These are phyloP conservation scores for Calameuta idolon DNA, from an alignment of 2,888 invertebrate species.

Conservation along the genomic window DNA sequence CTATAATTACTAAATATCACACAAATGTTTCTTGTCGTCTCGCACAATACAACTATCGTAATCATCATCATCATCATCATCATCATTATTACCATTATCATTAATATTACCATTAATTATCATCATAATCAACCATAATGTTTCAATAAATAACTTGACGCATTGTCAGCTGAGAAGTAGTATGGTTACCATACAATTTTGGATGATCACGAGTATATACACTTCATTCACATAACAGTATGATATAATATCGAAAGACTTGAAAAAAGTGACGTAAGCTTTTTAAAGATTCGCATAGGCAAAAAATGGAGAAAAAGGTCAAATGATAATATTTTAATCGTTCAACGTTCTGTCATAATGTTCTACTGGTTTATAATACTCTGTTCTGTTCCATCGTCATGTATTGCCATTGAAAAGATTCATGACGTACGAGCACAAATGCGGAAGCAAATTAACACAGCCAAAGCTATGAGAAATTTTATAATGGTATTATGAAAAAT, in stretches of 20 bases:
- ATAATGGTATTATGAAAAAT: not conserved
- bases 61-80: slow-evolving; percentile 23
- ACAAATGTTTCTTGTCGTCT: slow-evolving; percentile 40
- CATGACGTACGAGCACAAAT: not conserved
- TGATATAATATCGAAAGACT: slow-evolving; percentile 19
- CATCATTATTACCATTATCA: slow-evolving; percentile 16
- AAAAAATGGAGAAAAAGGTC: not conserved
- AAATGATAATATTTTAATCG: not conserved
- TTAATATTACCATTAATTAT: slow-evolving; percentile 6
- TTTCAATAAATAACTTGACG: slow-evolving; percentile 7
- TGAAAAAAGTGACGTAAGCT: not conserved
- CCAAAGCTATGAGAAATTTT: not conserved
- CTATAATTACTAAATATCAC: slow-evolving; percentile 57
- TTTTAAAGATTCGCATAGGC: not conserved
- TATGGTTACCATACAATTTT: not conserved
- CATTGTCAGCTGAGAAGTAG: slow-evolving; percentile 19
- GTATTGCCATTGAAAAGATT: not conserved
- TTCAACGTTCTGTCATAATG: not conserved
- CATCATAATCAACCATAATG: not conserved
- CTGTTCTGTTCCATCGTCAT: not conserved
- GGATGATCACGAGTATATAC: not conserved
- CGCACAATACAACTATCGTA: slow-evolving; percentile 28
- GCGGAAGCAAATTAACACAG: not conserved
- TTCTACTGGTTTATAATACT: not conserved
- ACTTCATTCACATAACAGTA: not conserved